Evolutionary conservation across 2,113 vertebrate genomes (phyloP).

Genomic region (Ahaetulla prasina): DNA sequence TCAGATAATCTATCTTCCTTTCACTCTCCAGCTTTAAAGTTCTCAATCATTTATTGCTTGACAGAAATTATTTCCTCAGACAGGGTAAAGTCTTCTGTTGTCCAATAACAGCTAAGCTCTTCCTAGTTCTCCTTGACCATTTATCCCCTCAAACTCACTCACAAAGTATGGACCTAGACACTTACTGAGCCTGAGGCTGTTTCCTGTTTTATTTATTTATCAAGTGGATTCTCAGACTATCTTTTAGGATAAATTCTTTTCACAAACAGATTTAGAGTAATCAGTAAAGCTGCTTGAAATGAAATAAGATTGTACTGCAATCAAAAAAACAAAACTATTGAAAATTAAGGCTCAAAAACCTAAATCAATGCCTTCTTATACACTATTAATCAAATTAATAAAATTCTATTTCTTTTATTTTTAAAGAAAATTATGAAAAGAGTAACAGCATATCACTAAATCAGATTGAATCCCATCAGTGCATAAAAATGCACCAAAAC

Average conservation of each 20-base stretch:
- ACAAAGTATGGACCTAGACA: not conserved
- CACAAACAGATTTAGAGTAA: not conserved
- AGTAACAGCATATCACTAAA: not conserved
- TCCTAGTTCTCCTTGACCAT: not conserved
- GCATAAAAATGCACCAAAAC: not conserved
- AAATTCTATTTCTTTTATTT: not conserved
- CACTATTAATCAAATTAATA: not conserved
- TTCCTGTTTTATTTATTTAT: not conserved
- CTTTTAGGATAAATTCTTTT: not conserved
- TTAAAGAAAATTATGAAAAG: not conserved
- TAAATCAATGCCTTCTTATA: not conserved
- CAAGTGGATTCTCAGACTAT: not conserved
- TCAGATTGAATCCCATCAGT: not conserved
- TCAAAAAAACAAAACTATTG: not conserved
- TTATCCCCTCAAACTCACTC: not conserved
- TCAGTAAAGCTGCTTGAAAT: not conserved
- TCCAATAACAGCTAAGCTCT: slow-evolving; percentile 16
- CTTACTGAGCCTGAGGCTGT: not conserved
- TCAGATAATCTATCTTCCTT: not conserved
- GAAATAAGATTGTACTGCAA: not conserved
- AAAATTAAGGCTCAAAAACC: not conserved
- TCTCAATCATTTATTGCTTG: slow-evolving; percentile 33
- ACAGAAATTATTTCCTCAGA: slow-evolving; percentile 44
- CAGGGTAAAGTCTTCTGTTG: slow-evolving; percentile 4
- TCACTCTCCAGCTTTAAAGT: slow-evolving; percentile 4